Conservation (phyloP, 1,140 invertebrate species). For the Globodera rostochiensis region DNA sequence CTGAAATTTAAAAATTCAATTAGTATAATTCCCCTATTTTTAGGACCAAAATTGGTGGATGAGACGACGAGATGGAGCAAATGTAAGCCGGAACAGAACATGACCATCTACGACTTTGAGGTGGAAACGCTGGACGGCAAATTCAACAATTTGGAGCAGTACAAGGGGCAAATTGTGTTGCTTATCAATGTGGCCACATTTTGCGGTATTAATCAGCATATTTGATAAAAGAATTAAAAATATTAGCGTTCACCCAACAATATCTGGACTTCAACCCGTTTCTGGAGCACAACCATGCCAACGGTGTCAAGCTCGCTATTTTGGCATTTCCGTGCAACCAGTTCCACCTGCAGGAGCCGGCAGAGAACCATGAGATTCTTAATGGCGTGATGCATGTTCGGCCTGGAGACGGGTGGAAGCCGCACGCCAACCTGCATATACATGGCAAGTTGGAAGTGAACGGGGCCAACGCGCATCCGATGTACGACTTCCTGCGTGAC, state of each 20-base stretch:
- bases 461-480: conserved; percentile 66
- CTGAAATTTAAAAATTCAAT: too few relatives aligned
- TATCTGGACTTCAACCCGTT: conserved; percentile 64
- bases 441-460: conserved; percentile 68
- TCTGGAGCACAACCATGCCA: conserved; percentile 53
- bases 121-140: conserved; percentile 57
- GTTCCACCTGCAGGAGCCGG: conserved; percentile 66
- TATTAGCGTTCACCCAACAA: conserved; percentile 62
- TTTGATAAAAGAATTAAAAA: background rate
- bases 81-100: conserved; percentile 44
- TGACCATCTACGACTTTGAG: conserved; percentile 46
- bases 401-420: conserved; percentile 67
- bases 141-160: conserved; percentile 61
- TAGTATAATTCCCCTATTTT: background rate
- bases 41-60: conserved; percentile 60
- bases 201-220: conserved; percentile 58
- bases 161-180: conserved; percentile 66
- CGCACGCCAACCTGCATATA: conserved; percentile 66
- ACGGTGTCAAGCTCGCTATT: conserved; percentile 49
- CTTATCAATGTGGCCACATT: conserved; percentile 69
- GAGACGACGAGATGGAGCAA: conserved; percentile 61
- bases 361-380: conserved; percentile 63
- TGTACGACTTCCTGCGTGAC: conserved; percentile 66
- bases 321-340: conserved; percentile 68
- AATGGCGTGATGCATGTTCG: conserved; percentile 67